These are phyloP conservation scores for Zosterops hypoxanthus DNA, from an alignment of 2,113 vertebrate species.

Conservation along the genomic window DNA sequence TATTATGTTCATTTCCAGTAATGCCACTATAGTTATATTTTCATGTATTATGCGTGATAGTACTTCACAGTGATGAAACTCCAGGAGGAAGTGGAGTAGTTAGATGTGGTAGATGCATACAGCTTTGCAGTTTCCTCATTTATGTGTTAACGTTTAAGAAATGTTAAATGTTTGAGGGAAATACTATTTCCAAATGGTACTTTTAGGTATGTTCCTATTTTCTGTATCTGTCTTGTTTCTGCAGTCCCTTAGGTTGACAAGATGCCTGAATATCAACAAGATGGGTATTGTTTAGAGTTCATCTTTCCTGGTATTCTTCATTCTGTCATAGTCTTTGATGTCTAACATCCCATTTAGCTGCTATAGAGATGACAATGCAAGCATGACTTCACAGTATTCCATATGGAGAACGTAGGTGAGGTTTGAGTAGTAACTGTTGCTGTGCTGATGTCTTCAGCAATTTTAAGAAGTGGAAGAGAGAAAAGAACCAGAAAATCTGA, in stretches of 20 bases:
- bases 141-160: not conserved
- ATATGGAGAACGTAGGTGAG: not conserved
- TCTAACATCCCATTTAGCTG: not conserved
- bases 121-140: not conserved
- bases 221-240: not conserved
- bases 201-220: not conserved
- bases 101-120: not conserved
- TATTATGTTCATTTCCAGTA: not conserved
- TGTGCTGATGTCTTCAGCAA: not conserved
- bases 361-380: not conserved
- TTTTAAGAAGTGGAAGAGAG: not conserved
- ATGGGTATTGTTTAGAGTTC: not conserved
- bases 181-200: not conserved
- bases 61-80: slow-evolving; percentile 13
- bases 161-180: not conserved
- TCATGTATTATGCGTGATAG: not conserved
- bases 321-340: not conserved
- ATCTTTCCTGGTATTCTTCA: not conserved
- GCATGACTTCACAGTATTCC: not conserved
- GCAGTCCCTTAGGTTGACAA: not conserved
- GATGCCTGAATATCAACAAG: not conserved
- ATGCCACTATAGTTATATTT: slow-evolving; percentile 1
- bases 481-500: not conserved
- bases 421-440: not conserved
- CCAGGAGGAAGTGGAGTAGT: not conserved